Conservation (phyloP, 2,113 vertebrate genomes). For the Cololabis saira region DNA sequence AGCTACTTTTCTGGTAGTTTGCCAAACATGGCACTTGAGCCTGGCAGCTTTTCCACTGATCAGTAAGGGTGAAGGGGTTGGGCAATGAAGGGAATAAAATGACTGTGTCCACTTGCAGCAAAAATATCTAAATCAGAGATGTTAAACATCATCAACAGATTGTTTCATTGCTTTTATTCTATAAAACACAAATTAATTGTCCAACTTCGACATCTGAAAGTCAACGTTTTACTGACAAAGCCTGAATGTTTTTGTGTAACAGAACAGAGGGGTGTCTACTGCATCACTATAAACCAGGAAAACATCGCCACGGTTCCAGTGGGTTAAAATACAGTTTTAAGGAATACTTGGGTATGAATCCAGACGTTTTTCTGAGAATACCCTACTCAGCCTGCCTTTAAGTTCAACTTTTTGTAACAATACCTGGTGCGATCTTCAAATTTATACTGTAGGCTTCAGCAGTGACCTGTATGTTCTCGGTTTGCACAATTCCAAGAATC, state of each 20-base stretch:
- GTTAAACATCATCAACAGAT: too few species aligned
- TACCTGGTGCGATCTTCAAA: slow-evolving; percentile 88
- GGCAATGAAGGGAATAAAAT: too few species aligned
- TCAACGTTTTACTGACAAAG: too few species aligned
- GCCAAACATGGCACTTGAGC: background rate
- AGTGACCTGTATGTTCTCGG: slow-evolving; percentile 85
- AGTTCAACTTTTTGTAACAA: background rate
- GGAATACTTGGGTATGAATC: too few species aligned
- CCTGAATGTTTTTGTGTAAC: background rate
- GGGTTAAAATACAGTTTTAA: too few species aligned
- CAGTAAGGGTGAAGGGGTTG: background rate
- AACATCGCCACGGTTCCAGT: background rate
- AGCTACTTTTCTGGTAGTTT: background rate
- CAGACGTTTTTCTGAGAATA: too few species aligned
- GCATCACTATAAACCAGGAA: background rate
- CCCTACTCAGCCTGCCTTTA: too few species aligned
- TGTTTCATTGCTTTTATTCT: too few species aligned
- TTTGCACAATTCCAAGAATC: slow-evolving; percentile 86
- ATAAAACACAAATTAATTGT: too few species aligned
- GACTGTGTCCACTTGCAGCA: too few species aligned
- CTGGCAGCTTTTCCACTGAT: background rate
- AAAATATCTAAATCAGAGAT: too few species aligned
- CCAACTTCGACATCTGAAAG: too few species aligned
- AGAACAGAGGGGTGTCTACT: background rate
- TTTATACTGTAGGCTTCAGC: slow-evolving; percentile 89